Conservation (phyloP, 2,113 vertebrate species). For the Daboia siamensis region DNA sequence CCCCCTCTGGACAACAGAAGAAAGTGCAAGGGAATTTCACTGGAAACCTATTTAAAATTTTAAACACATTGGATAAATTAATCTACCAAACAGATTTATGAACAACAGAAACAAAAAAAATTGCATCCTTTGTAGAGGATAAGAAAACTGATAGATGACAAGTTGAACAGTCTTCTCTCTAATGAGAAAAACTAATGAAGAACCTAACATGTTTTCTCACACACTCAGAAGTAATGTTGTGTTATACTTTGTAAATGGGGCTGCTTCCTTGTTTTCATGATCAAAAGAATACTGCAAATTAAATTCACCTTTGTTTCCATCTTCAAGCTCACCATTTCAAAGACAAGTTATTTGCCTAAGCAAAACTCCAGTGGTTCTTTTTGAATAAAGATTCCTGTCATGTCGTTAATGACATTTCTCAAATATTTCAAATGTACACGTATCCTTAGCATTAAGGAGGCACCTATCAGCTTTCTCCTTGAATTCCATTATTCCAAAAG, state of each 20-base stretch:
- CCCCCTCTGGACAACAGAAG: conserved; percentile 56
- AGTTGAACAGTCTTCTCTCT: not conserved
- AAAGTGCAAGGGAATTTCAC: conserved; percentile 50
- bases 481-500: not conserved
- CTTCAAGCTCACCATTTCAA: conserved; percentile 8
- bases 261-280: not conserved
- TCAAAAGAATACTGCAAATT: conserved; percentile 6
- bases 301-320: not conserved
- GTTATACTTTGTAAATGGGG: not conserved
- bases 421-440: not conserved
- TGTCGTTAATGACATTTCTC: not conserved
- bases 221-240: conserved; percentile 23
- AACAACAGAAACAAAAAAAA: conserved; percentile 15
- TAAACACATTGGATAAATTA: conserved; percentile 19
- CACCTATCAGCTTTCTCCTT: not conserved
- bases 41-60: conserved; percentile 14
- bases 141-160: conserved; percentile 5
- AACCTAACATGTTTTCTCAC: not conserved
- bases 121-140: not conserved
- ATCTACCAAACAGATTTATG: conserved; percentile 27
- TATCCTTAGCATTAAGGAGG: not conserved
- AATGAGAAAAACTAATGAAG: conserved; percentile 8
- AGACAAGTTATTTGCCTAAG: not conserved
- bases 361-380: not conserved
- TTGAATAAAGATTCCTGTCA: not conserved